Evolutionary conservation across 2,113 vertebrate genomes (phyloP), one percentile per base, ranked within the genome.

Genomic region (Pavo muticus): DNA sequence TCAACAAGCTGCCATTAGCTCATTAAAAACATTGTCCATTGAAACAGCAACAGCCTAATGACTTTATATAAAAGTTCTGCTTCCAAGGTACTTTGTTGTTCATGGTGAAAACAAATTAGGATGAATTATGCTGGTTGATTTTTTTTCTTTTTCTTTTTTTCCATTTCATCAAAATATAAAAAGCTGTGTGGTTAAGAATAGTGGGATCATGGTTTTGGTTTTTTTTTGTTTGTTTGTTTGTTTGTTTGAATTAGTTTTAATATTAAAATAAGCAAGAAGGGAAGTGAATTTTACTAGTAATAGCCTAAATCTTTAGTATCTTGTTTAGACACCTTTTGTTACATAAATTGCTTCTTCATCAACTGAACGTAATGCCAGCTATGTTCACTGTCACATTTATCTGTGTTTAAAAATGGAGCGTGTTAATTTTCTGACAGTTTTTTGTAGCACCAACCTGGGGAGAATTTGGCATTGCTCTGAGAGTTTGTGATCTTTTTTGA

Each of bases 121-220:
- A 88, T 82, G 50, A 68, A 82, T 82, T 88, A 48, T 60, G 79
- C 24, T 52, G 72, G 29, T 60, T 91, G 2, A 25, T 52, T 27
- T 52, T 52, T 52, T 29, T 54, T 54, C 79, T 42, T 63, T 90
- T 76, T 12, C 52, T 68, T 60, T 91, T 72, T 27, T 76, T 75
- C 64, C 35, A 61, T 91, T 95, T 94, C 87, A 75, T 91, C 32
- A 29, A 93, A 89, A 94, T 69, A 92, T 70, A 65, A 47, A 88
- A 91, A 56, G 56, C 39, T 74, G 0, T 63, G 11, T 83, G 70
- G 65, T 72, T 37, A 78, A 87, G 76, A 64, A 78, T 80, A 32
- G 25, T 57, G 12, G 14, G 71, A 90, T 88, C 45, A 87, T 91
- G 69, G 7, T 45, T 44, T 45, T 48, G 10, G 35, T 6, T 35